phyloP scores from a whole-genome alignment of 2,797 vertebrate genomes.

The Mus minutoides region DNA sequence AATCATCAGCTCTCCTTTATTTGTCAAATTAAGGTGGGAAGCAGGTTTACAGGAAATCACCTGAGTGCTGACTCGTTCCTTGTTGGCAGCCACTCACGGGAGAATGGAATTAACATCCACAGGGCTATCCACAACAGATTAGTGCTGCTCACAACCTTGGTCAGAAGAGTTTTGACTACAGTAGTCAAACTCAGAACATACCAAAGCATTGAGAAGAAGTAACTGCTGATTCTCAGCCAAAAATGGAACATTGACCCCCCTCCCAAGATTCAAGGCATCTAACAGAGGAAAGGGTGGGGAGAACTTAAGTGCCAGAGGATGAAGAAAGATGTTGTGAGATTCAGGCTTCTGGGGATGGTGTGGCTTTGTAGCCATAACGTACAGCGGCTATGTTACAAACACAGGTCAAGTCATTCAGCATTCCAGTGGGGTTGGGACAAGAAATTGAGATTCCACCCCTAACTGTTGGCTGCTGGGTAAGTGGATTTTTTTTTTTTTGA shows the following conservation, averaged over 20 bases:
- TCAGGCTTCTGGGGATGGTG: background rate
- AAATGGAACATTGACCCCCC: background rate
- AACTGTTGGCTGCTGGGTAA: background rate
- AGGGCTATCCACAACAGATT: too few species aligned
- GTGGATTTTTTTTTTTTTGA: background rate
- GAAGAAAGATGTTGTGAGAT: background rate
- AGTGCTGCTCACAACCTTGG: background rate
- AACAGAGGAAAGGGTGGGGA: too few species aligned
- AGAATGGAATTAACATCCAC: too few species aligned
- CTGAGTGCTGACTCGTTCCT: too few species aligned
- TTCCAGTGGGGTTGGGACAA: background rate
- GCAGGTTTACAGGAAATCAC: too few species aligned
- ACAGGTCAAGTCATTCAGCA: background rate
- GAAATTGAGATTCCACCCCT: too few species aligned
- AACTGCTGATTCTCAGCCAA: background rate
- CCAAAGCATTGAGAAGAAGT: background rate
- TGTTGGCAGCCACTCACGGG: too few species aligned
- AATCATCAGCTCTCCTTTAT: too few species aligned
- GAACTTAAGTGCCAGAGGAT: background rate
- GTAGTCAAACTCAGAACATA: background rate
- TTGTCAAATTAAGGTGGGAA: too few species aligned
- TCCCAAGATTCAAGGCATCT: background rate
- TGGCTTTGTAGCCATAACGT: background rate
- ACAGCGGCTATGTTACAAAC: background rate
- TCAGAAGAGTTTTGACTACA: background rate